These are phyloP conservation scores for Centropristis striata DNA, from an alignment of 2,113 vertebrate species.

Conservation along the genomic window DNA sequence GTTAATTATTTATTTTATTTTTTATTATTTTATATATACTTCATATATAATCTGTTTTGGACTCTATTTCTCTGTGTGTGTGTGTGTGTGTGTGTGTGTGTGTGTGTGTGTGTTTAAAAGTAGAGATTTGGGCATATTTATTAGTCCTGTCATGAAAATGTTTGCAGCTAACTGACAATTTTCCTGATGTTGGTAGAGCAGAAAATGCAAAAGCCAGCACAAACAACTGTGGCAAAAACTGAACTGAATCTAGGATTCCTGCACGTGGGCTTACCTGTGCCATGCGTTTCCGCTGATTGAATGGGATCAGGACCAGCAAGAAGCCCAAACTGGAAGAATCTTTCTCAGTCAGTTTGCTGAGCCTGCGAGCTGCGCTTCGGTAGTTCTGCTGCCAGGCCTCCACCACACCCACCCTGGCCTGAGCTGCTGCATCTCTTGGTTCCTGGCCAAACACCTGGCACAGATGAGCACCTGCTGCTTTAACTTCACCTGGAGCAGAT, in stretches of 20 bases:
- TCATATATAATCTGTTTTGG: no score
- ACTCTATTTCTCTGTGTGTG: no score
- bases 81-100: no score
- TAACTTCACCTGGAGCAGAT: conserved; percentile 76
- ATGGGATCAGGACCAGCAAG: conserved; percentile 86
- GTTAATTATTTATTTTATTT: no score
- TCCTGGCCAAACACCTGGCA: conserved; percentile 83
- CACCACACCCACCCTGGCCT: conserved; percentile 88
- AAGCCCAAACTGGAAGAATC: conserved; percentile 84
- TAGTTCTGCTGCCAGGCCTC: conserved; percentile 86
- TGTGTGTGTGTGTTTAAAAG: no score
- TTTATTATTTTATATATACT: no score
- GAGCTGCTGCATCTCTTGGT: conserved; percentile 81
- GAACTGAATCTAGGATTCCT: not conserved
- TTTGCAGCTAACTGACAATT: no score
- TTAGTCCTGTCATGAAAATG: no score
- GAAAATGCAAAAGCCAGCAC: not conserved
- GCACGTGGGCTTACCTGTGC: conserved; percentile 86
- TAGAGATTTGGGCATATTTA: no score
- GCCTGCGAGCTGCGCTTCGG: conserved; percentile 76
- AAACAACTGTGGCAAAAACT: not conserved
- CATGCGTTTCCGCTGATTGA: conserved; percentile 81
- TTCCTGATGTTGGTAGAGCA: no score
- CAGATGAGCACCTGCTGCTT: conserved; percentile 85
- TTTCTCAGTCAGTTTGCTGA: conserved; percentile 87